Evolutionary conservation across 2,113 vertebrate genomes (phyloP), one percentile per base, ranked within the genome.

Genomic region (Parus major): DNA sequence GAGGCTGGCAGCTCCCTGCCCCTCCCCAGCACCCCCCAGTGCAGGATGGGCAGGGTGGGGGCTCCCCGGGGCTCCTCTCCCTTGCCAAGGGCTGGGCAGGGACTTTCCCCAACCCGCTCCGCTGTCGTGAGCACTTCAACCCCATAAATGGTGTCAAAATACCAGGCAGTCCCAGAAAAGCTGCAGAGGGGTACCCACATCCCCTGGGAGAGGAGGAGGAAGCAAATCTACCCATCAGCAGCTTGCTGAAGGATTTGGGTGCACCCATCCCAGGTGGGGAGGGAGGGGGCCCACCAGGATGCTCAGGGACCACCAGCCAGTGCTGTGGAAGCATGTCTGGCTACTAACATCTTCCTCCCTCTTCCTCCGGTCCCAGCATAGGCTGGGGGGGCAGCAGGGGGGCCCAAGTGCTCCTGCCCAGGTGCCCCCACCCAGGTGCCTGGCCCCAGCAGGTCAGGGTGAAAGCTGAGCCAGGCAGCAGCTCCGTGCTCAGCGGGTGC

Each of bases 61-160:
- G 91, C 90, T 92, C 86, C 91, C 61, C 1, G 0, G 13, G 65
- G 91, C 86, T 7, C 15, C 57, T 68, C 63, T 86, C 53, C 63
- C 60, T 64, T 93, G 84, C 90, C 91, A 76, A 94, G 70, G 71
- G 83, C 56, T 83, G 80, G 77, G 93, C 96, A 93, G 96, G 95
- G 96, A 96, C 88, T 94, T 96, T 96, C 93, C 95, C 90, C 57
- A 79, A 44, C 49, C 20, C 9, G 6, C 78, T 85, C 78, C 0
- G 10, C 75, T 0, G 27, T 72, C 0, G 7, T 29, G 68, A 85
- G 0, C 61, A 85, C 92, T 96, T 85, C 93, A 96, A 93, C 88
- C 95, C 95, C 96, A 96, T 96, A 96, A 96, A 96, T 96, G 96
- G 96, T 80, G 95, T 69, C 29, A 1, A 88, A 96, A 92, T 2